Percentiles rank a stretch among this genome's conserved stretches.
Evolutionary conservation across 2,113 vertebrate genomes (phyloP).

Genomic region (Hippocampus comes): DNA sequence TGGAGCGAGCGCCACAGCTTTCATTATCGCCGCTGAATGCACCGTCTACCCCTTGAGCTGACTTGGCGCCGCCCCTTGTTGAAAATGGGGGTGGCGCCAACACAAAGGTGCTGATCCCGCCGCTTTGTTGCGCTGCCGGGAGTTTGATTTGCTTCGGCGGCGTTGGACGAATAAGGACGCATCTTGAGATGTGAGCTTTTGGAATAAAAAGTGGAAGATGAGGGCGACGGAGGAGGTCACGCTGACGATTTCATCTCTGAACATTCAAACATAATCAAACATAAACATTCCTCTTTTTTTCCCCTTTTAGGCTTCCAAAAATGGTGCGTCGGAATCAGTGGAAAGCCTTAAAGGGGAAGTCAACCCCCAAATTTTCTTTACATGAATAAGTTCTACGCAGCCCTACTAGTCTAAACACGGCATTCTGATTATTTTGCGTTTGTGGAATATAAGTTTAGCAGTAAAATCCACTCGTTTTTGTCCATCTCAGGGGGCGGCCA

Average conservation of each 20-base stretch:
- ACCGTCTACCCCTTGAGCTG: slow-evolving; percentile 33
- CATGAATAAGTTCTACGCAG: no score
- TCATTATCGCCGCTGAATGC: slow-evolving; percentile 45
- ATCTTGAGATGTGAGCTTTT: slow-evolving; percentile 41
- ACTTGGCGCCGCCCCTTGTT: slow-evolving; percentile 46
- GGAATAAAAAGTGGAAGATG: slow-evolving; percentile 20
- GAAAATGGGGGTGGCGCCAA: slow-evolving; percentile 14
- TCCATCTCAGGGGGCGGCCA: no score
- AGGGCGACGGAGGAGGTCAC: slow-evolving; percentile 44
- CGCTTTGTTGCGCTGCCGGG: slow-evolving; percentile 45
- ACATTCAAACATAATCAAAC: slow-evolving; percentile 49
- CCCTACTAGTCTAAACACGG: no score
- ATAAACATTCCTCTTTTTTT: not conserved
- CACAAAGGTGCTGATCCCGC: slow-evolving; percentile 35
- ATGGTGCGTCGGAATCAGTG: not conserved
- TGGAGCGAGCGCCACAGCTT: slow-evolving; percentile 24
- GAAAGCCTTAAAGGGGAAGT: not conserved
- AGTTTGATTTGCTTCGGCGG: slow-evolving; percentile 49
- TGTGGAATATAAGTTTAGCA: no score
- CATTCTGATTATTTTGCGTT: no score
- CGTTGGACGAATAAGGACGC: slow-evolving; percentile 5
- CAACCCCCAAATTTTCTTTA: no score
- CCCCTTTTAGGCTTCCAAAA: not conserved
- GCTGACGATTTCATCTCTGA: slow-evolving; percentile 26
- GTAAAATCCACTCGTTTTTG: no score